Evolutionary conservation across 2,888 invertebrate species (phyloP), one percentile per base, ranked within the genome.

Genomic region (Pristionchus exspectatus): DNA sequence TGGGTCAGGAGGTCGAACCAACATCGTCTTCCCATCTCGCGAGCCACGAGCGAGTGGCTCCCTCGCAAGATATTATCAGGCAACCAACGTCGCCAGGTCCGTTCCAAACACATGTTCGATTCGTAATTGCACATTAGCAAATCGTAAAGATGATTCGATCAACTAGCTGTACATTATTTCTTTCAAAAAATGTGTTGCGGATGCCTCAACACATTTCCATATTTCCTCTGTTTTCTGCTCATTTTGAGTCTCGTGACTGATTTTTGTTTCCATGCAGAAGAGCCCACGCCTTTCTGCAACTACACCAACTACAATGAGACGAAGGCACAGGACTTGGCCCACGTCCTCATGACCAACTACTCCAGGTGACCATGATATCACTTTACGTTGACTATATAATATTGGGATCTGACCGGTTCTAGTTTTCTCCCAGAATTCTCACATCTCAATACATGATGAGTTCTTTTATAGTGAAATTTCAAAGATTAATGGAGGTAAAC

Each of bases 341-440:
- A 90, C 44, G 91, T 94, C 84, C 89, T 94, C 66, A 94, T 94
- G 94, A 90, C 90, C 16, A 94, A 94, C 81, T 94, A 94, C 86
- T 94, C 94, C 18, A 90, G 94, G 92, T 93, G 84, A 81, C 10
- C 0, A 12, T 50, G 7, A 50, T 50, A 50, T 50, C 44, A 50
- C 9, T 7, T 50, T 7, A 38, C 38, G 44, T 9, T 44, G 44
- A 44, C n/a, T n/a, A 38, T 38, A 38, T 38, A 38, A 38, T 38
- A 38, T 38, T 38, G 38, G 38, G 38, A 5, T 38, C 38, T 38
- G 44, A 50, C 44, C 44, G 38, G 5, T 38, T 38, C 38, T 38
- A 38, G 38, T 50, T 0, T 50, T 50, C 9, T 9, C 12, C 44
- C 44, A 50, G 9, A 50, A 10, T 50, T 50, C 44, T 9, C 44